These are phyloP conservation scores for Dromius quadrimaculatus DNA, from an alignment of 2,888 invertebrate species.

Conservation along the genomic window DNA sequence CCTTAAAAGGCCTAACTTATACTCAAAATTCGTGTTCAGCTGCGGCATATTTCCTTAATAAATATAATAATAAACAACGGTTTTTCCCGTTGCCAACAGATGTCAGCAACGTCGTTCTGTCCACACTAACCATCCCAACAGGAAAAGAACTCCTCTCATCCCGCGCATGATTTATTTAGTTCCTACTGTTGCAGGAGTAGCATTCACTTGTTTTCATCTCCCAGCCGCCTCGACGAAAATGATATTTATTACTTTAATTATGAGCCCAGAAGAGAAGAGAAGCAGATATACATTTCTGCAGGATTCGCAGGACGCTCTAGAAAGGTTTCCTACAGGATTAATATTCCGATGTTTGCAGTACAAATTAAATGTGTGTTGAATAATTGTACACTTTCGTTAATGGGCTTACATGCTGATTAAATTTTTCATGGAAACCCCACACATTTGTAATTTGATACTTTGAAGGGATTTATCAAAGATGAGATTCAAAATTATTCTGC, in stretches of 20 bases:
- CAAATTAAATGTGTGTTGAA: slow-evolving; percentile 4
- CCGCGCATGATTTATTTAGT: slow-evolving; percentile 7
- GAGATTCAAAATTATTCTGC: too few species aligned
- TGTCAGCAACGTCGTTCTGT: slow-evolving; percentile 5
- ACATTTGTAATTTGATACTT: too few species aligned
- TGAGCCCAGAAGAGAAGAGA: slow-evolving; percentile 1
- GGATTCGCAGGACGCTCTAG: slow-evolving; percentile 6
- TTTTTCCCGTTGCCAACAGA: slow-evolving; percentile 1
- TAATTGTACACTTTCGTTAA: slow-evolving; percentile 8
- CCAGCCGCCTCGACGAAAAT: slow-evolving; percentile 15
- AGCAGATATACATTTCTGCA: slow-evolving; percentile 10
- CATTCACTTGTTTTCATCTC: slow-evolving; percentile 11
- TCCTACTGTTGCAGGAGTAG: background rate
- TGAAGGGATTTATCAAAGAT: too few species aligned
- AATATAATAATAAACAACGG: slow-evolving; percentile 18
- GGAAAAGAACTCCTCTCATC: slow-evolving; percentile 2
- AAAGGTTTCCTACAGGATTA: background rate
- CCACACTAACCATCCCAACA: slow-evolving; percentile 4
- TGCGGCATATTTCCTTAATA: background rate
- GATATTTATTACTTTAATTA: slow-evolving; percentile 23
- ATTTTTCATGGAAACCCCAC: slow-evolving; percentile 5
- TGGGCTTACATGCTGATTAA: background rate
- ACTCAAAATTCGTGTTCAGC: background rate
- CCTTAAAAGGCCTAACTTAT: too few species aligned
- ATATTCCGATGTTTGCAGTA: slow-evolving; percentile 11